Evolutionary conservation across 2,888 invertebrate genomes (phyloP).

Genomic region (Diogma glabrata): DNA sequence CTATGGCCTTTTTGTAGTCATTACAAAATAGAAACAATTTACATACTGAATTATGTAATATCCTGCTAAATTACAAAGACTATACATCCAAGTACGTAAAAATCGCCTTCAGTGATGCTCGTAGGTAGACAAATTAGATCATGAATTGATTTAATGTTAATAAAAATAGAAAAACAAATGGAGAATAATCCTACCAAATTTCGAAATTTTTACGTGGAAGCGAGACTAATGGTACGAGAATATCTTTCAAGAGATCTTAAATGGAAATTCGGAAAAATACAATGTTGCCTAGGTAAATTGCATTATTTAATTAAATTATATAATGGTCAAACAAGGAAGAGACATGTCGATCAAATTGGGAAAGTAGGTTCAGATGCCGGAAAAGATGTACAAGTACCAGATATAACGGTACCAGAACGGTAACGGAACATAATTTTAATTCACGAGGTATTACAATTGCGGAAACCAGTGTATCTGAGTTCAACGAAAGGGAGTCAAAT

Average conservation of each 20-base stretch:
- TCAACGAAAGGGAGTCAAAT: too few relatives aligned
- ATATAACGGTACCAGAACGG: too few relatives aligned
- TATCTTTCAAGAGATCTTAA: constrained; percentile 13
- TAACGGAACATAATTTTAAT: too few relatives aligned
- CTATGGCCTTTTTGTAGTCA: too few relatives aligned
- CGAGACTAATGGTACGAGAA: constrained; percentile 14
- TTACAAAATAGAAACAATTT: neutral
- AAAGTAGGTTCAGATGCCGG: too few relatives aligned
- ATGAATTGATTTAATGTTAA: constrained; percentile 17
- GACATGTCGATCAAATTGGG: too few relatives aligned
- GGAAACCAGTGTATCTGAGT: too few relatives aligned
- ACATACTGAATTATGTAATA: neutral
- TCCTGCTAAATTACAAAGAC: constrained; percentile 15
- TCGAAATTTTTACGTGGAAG: too few relatives aligned
- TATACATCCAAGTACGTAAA: constrained; percentile 17
- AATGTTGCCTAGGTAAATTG: constrained; percentile 16
- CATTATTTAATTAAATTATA: constrained; percentile 19
- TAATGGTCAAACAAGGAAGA: constrained; percentile 18
- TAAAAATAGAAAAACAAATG: constrained; percentile 6
- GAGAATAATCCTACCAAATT: neutral
- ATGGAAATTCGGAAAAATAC: constrained; percentile 19
- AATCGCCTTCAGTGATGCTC: constrained; percentile 19
- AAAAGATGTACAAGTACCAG: too few relatives aligned
- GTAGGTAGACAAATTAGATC: constrained; percentile 18
- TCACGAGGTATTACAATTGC: too few relatives aligned